Evolutionary conservation across 2,113 vertebrate genomes (phyloP).

Genomic region (Neogobius melanostomus): DNA sequence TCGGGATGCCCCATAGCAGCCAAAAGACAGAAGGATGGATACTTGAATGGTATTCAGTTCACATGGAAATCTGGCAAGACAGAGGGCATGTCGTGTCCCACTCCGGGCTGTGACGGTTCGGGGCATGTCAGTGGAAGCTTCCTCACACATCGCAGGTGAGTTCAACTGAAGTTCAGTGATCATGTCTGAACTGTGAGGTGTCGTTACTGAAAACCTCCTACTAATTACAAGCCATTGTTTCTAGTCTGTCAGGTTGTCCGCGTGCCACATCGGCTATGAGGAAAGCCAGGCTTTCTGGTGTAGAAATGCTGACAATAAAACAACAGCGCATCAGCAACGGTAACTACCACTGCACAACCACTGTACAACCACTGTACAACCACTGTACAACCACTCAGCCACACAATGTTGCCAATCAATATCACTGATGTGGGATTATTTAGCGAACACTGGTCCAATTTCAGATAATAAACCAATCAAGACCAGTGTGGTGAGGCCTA

Average conservation of each 20-base stretch:
- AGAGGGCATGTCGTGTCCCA: conserved; percentile 98
- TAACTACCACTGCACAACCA: conserved; percentile 65
- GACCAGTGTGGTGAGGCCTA: conserved; percentile 10
- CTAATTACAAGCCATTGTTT: conserved; percentile 19
- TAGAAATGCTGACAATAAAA: conserved; percentile 98
- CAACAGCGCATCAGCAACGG: conserved; percentile 93
- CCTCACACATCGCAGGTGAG: conserved; percentile 97
- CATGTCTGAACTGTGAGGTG: not conserved
- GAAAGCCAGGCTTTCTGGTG: conserved; percentile 96
- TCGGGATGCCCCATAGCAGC: conserved; percentile 96
- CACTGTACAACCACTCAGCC: conserved; percentile 18
- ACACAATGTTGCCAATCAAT: conserved; percentile 54
- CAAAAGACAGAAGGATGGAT: conserved; percentile 97
- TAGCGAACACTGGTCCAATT: conserved; percentile 36
- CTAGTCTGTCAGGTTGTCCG: conserved; percentile 96
- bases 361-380: conserved; percentile 11
- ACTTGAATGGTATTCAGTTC: conserved; percentile 96
- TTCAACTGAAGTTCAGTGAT: conserved; percentile 1
- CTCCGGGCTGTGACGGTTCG: conserved; percentile 95
- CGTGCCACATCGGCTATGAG: conserved; percentile 98
- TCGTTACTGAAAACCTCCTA: not conserved
- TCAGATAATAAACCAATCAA: conserved; percentile 55
- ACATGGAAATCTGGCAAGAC: conserved; percentile 99
- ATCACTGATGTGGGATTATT: conserved; percentile 26
- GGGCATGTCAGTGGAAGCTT: conserved; percentile 99